Conservation (phyloP, 2,113 vertebrate species). For the Callionymus lyra region DNA sequence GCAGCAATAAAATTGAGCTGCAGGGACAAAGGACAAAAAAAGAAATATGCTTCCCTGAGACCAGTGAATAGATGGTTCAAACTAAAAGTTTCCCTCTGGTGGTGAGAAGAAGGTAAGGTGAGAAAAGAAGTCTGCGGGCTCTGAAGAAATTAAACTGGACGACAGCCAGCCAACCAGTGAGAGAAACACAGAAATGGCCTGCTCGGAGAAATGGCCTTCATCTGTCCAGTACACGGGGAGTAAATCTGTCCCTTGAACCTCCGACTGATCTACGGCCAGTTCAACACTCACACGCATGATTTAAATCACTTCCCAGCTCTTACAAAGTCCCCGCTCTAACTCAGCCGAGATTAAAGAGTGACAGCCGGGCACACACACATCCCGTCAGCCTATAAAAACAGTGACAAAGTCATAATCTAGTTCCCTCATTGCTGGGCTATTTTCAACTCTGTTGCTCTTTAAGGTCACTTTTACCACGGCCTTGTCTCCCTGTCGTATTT, state of each 20-base stretch:
- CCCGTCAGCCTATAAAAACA: slow-evolving; percentile 20
- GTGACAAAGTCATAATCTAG: slow-evolving; percentile 21
- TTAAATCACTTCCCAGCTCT: slow-evolving; percentile 34
- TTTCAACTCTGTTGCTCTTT: slow-evolving; percentile 9
- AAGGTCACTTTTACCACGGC: slow-evolving; percentile 4
- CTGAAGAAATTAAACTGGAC: slow-evolving; percentile 52
- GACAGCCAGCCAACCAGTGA: slow-evolving; percentile 21
- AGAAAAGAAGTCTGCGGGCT: slow-evolving; percentile 35
- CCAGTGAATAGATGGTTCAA: slow-evolving; percentile 7
- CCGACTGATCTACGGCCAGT: slow-evolving; percentile 30
- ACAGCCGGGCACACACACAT: slow-evolving; percentile 16
- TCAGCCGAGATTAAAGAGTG: slow-evolving; percentile 23
- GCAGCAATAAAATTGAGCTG: too few relatives aligned
- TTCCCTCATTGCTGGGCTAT: background rate
- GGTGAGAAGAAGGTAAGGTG: slow-evolving; percentile 10
- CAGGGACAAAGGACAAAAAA: too few relatives aligned
- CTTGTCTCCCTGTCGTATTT: background rate
- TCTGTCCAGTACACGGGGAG: slow-evolving; percentile 25
- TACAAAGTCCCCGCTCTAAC: slow-evolving; percentile 35
- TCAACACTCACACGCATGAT: slow-evolving; percentile 34
- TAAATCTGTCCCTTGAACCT: slow-evolving; percentile 53
- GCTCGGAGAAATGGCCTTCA: slow-evolving; percentile 42
- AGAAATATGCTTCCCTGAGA: too few relatives aligned
- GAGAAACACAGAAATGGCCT: slow-evolving; percentile 27
- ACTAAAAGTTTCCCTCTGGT: slow-evolving; percentile 13